These are phyloP conservation scores for Moxostoma hubbsi DNA, from an alignment of 2,797 vertebrate species.

Conservation along the genomic window DNA sequence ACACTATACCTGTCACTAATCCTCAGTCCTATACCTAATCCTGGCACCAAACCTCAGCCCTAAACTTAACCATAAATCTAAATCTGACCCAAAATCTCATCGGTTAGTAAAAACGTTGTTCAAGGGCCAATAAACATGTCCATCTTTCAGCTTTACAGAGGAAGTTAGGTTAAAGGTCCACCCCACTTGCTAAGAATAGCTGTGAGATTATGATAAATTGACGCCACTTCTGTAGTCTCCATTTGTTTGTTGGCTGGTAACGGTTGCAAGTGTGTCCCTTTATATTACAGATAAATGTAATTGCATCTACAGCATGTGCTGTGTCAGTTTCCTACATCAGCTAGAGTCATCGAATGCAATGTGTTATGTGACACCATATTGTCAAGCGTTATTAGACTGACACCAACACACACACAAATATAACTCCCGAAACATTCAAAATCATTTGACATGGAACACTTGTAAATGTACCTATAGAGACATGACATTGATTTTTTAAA, in stretches of 20 bases:
- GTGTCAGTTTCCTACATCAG: slow-evolving; percentile 12
- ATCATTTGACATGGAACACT: slow-evolving; percentile 14
- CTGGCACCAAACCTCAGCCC: too few relatives aligned
- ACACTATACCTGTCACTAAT: too few relatives aligned
- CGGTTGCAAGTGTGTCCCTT: background rate
- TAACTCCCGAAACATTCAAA: background rate
- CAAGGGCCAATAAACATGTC: too few relatives aligned
- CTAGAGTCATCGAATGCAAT: slow-evolving; percentile 3
- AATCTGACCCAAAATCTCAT: too few relatives aligned
- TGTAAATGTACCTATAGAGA: background rate
- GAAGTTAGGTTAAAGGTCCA: background rate
- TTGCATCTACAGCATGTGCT: slow-evolving; percentile 6
- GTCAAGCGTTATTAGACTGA: slow-evolving; percentile 10
- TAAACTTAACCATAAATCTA: too few relatives aligned
- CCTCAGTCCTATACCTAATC: too few relatives aligned
- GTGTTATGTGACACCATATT: slow-evolving; percentile 15
- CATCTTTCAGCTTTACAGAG: too few relatives aligned
- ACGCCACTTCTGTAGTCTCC: background rate
- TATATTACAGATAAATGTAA: slow-evolving; percentile 29
- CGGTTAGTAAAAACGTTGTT: too few relatives aligned
- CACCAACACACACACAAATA: background rate
- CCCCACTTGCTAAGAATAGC: slow-evolving; percentile 28
- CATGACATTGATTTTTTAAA: slow-evolving; percentile 33
- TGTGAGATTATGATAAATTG: slow-evolving; percentile 27
- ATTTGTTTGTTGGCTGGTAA: slow-evolving; percentile 29